These are phyloP conservation scores for Trissolcus brochymenae DNA, from an alignment of 2,888 invertebrate genomes.

Conservation along the genomic window DNA sequence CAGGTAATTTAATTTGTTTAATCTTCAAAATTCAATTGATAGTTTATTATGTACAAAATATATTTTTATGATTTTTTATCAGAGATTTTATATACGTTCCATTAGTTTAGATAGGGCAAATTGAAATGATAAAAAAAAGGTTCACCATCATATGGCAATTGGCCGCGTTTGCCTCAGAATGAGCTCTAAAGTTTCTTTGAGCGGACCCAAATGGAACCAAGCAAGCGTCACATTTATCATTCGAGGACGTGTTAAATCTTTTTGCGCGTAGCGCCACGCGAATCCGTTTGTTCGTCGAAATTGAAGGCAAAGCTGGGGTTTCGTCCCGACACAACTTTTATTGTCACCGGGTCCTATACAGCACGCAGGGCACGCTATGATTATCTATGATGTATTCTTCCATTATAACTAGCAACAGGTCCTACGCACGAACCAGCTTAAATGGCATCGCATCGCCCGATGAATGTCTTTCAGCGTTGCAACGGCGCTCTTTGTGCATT, in stretches of 20 bases:
- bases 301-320: constrained; percentile 59
- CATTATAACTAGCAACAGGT: constrained; percentile 73
- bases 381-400: constrained; percentile 73
- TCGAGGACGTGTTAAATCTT: constrained; percentile 50
- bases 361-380: constrained; percentile 63
- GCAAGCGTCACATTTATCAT: constrained; percentile 58
- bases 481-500: constrained; percentile 63
- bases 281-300: constrained; percentile 62
- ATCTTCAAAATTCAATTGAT: too few species aligned
- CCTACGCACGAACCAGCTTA: constrained; percentile 68
- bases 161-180: constrained; percentile 4
- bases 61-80: neutral
- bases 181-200: constrained; percentile 29
- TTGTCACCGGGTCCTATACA: constrained; percentile 58
- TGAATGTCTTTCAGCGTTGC: constrained; percentile 62
- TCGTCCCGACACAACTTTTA: constrained; percentile 58
- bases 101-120: neutral
- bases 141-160: neutral
- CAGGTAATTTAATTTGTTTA: too few species aligned
- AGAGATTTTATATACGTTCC: neutral
- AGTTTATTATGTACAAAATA: too few species aligned
- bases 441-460: constrained; percentile 65
- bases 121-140: neutral
- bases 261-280: constrained; percentile 44
- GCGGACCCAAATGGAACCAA: constrained; percentile 11